Evolutionary conservation across 2,888 invertebrate genomes (phyloP), one percentile per base, ranked within the genome.

Genomic region (Hyles lineata): DNA sequence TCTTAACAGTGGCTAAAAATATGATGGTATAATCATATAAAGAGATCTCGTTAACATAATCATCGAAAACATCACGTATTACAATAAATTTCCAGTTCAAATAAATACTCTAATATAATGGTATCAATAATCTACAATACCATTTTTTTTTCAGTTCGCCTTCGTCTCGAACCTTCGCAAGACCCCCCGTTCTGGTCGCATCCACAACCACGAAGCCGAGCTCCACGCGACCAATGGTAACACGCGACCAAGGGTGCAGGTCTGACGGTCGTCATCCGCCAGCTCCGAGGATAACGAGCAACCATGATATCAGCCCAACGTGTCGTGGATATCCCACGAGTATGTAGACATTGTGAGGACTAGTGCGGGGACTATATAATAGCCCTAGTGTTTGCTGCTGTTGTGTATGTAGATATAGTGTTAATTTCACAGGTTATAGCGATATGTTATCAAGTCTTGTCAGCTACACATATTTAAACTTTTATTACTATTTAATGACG

Each of bases 281-380:
- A 85, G 87, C 79, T 87, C 87, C 70, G 79, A 83, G 75, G 85
- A 85, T 75, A 91, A 89, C 61, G 81, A 77, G 71, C 85, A 85
- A 72, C 83, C 83, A 77, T 89, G 87, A 90, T 87, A 84, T 82
- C 86, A 77, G 59, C 86, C 88, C 35, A 87, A 88, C 70, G 86
- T 91, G 80, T 92, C 93, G 76, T 92, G 92, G 92, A 93, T 93
- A 75, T 93, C 93, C 55, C 93, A 92, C 81, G 91, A 93, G 79
- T 87, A 90, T 75, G 81, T 83, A 50, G 83, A 82, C 76, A 76
- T 67, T 23, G 17, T 50, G 7, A 67, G 50, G 67, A 50, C 50
- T 67, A 23, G 43, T 67, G 43, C 43, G 50, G 55, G 55, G 55
- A 55, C 55, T 55, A 55, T 55, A 6, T 17, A 8, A 55, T 55